phyloP scores from a whole-genome alignment of 2,113 vertebrate genomes.

The Myiagra hebetior region DNA sequence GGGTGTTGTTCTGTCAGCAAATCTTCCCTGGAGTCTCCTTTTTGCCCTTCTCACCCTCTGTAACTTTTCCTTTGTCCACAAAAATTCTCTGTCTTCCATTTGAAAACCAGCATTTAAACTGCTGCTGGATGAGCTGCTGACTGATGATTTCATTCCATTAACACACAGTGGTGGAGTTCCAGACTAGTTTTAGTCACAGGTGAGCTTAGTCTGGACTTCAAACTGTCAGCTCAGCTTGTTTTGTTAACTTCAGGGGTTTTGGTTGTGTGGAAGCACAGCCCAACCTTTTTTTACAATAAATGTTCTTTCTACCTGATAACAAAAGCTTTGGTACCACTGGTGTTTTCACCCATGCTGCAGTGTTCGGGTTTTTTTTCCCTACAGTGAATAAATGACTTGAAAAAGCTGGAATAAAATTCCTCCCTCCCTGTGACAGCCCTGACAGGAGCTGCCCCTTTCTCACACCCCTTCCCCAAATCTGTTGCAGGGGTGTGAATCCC shows the following conservation, averaged over 20 bases:
- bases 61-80: not conserved
- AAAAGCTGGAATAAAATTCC: not conserved
- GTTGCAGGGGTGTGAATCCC: not conserved
- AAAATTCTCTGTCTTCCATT: accelerated
- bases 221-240: not conserved
- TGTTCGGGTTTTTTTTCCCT: not conserved
- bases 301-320: not conserved
- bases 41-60: not conserved
- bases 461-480: not conserved
- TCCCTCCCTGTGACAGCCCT: not conserved
- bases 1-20: not conserved
- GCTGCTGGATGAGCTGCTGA: not conserved
- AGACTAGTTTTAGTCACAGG: not conserved
- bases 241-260: accelerated
- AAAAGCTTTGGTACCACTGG: not conserved
- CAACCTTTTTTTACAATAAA: not conserved
- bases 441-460: not conserved
- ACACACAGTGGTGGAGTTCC: not conserved
- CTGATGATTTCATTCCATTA: not conserved
- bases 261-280: not conserved
- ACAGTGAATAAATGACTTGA: not conserved
- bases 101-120: not conserved
- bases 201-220: not conserved
- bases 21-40: not conserved
- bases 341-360: not conserved